Conservation (phyloP, 2,888 invertebrate species). For the Nineta flava region DNA sequence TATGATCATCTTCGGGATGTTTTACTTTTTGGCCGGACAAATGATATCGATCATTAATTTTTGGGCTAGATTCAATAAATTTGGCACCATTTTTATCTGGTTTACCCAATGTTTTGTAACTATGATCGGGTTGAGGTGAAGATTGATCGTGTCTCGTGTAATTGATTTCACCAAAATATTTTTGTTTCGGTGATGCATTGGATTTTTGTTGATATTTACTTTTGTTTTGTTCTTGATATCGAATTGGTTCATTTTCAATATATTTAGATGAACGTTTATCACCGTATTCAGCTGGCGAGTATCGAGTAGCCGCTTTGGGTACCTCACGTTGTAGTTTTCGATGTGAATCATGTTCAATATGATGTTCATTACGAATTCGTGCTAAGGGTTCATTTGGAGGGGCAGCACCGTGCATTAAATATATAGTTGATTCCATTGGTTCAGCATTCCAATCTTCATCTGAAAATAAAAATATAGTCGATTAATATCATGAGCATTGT, state of each 20-base stretch:
- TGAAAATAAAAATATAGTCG: conserved; percentile 28
- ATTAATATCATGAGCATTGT: neutral
- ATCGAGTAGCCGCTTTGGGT: conserved; percentile 4
- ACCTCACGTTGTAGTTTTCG: conserved; percentile 4
- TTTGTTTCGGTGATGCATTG: neutral
- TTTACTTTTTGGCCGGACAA: neutral
- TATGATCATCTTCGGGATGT: neutral
- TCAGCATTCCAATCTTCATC: conserved; percentile 64
- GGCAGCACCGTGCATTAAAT: conserved; percentile 41
- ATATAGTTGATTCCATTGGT: conserved; percentile 35
- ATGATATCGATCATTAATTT: neutral
- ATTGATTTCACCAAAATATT: neutral
- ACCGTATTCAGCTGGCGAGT: conserved; percentile 2
- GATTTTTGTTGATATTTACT: neutral
- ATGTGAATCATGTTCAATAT: conserved; percentile 11
- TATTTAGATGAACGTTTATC: neutral
- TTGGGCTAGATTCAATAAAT: neutral
- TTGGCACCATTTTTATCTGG: conserved; percentile 1
- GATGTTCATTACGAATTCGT: conserved; percentile 24
- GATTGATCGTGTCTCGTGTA: neutral
- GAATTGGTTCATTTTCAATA: neutral
- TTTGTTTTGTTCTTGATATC: neutral
- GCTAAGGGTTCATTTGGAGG: conserved; percentile 24
- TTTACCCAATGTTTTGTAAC: neutral
- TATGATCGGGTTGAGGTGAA: neutral